These are phyloP conservation scores for Lepidurus arcticus DNA, from an alignment of 1,140 invertebrate genomes.

Conservation along the genomic window DNA sequence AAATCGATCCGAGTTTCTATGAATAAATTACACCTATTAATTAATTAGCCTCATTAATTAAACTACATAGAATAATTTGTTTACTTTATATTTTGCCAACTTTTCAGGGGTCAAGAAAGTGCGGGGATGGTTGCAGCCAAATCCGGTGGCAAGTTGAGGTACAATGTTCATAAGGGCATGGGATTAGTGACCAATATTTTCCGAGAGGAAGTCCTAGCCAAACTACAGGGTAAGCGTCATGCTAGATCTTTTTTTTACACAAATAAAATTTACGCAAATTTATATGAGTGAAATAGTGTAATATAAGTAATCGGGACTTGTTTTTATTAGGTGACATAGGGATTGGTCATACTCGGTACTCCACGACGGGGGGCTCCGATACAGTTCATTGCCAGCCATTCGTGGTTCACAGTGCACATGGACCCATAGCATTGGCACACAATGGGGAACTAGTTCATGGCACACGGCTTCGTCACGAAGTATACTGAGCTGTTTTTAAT, in stretches of 20 bases:
- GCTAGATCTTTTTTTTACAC: too few relatives aligned
- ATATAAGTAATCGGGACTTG: too few relatives aligned
- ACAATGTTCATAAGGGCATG: slow-evolving; percentile 84
- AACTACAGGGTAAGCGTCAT: slow-evolving; percentile 59
- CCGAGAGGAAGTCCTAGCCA: slow-evolving; percentile 78
- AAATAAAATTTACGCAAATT: too few relatives aligned
- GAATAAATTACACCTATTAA: not conserved
- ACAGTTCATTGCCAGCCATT: slow-evolving; percentile 94
- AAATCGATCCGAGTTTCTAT: not conserved
- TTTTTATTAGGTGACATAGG: slow-evolving; percentile 66
- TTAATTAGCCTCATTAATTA: too few relatives aligned
- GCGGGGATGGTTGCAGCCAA: slow-evolving; percentile 86
- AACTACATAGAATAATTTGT: not conserved
- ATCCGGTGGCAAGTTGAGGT: slow-evolving; percentile 72
- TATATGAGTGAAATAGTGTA: too few relatives aligned
- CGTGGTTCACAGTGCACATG: slow-evolving; percentile 91
- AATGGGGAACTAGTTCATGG: slow-evolving; percentile 98
- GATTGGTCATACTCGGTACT: slow-evolving; percentile 94
- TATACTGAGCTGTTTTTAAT: slow-evolving; percentile 42
- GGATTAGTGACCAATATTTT: slow-evolving; percentile 92
- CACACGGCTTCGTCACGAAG: slow-evolving; percentile 74
- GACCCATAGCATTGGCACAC: slow-evolving; percentile 87
- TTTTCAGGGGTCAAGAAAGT: slow-evolving; percentile 83
- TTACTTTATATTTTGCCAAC: slow-evolving; percentile 27
- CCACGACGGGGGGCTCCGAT: slow-evolving; percentile 89